Conservation (phyloP, 2,113 vertebrate species). For the Paracanthobrama guichenoti region DNA sequence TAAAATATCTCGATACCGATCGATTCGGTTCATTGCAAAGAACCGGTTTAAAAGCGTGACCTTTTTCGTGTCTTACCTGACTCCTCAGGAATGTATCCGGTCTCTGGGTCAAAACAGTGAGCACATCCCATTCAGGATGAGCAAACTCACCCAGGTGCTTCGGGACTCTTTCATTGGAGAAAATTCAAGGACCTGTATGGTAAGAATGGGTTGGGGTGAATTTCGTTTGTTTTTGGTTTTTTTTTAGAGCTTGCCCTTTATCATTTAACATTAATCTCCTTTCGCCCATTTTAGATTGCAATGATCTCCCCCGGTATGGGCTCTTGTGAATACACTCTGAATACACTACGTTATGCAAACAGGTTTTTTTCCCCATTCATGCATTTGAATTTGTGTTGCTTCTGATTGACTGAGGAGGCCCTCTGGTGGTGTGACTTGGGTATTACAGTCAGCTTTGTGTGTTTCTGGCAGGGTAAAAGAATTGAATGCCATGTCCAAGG, state of each 20-base stretch:
- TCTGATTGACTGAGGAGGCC: background rate
- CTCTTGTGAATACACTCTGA: slow-evolving; percentile 95
- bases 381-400: background rate
- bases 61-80: slow-evolving; percentile 1
- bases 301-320: slow-evolving; percentile 96
- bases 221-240: background rate
- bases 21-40: too few relatives aligned
- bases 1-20: too few relatives aligned
- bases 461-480: slow-evolving; percentile 72
- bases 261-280: background rate
- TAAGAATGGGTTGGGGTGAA: slow-evolving; percentile 61
- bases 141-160: slow-evolving; percentile 95
- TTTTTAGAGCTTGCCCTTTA: background rate
- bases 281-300: slow-evolving; percentile 82
- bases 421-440: slow-evolving; percentile 34
- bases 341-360: slow-evolving; percentile 95
- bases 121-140: slow-evolving; percentile 95
- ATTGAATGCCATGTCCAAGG: slow-evolving; percentile 65
- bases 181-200: slow-evolving; percentile 96
- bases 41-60: background rate
- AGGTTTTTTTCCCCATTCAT: slow-evolving; percentile 67
- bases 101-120: slow-evolving; percentile 95
- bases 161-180: slow-evolving; percentile 96
- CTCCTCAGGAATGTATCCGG: slow-evolving; percentile 90
- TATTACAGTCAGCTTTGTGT: background rate